These are phyloP conservation scores for Gymnarchus niloticus DNA, from an alignment of 2,113 vertebrate species.

Conservation along the genomic window DNA sequence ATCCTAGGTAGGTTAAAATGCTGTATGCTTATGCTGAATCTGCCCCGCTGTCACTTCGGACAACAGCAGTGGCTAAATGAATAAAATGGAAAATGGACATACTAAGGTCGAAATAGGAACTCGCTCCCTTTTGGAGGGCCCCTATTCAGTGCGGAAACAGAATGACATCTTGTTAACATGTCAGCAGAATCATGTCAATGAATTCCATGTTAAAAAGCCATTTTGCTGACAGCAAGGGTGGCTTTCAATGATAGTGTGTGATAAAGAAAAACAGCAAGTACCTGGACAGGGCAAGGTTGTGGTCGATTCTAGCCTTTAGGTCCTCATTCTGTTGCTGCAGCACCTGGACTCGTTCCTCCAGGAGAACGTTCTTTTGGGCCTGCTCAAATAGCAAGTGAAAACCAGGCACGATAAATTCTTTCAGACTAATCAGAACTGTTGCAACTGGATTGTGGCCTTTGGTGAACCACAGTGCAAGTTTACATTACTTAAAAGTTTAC, in stretches of 20 bases:
- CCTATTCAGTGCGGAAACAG: not conserved
- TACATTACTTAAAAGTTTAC: not conserved
- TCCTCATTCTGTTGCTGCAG: conserved; percentile 96
- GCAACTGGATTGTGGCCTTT: not conserved
- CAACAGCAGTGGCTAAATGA: no score
- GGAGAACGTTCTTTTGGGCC: conserved; percentile 86
- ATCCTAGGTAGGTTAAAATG: no score
- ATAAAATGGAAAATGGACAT: no score
- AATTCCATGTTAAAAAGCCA: not conserved
- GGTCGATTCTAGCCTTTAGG: conserved; percentile 80
- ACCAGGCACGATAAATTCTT: conserved; percentile 46
- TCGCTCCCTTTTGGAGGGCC: no score
- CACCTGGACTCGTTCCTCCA: conserved; percentile 88
- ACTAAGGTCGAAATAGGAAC: no score
- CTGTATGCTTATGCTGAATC: no score
- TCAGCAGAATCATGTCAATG: not conserved
- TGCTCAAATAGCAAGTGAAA: conserved; percentile 56
- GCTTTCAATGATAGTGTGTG: not conserved
- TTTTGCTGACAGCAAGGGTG: not conserved
- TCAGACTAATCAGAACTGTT: not conserved
- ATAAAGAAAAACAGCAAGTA: conserved; percentile 40
- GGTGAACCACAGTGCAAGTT: not conserved
- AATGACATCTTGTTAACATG: not conserved
- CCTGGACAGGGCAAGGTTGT: conserved; percentile 81
- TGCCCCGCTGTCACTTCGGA: no score